phyloP scores from a whole-genome alignment of 2,888 invertebrate species.

The Eumacrocentrus americanus region DNA sequence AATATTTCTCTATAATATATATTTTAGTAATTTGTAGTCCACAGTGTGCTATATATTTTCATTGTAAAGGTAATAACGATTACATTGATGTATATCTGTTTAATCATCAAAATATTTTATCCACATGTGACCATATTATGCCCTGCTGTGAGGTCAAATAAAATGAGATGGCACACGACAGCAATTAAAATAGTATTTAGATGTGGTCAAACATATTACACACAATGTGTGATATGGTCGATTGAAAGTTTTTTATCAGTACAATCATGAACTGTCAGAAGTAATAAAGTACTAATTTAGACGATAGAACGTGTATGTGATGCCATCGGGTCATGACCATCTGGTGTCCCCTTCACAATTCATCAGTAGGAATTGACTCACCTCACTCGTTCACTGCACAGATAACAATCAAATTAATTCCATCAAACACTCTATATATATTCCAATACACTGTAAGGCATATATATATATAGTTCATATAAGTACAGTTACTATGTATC shows the following conservation, averaged over 20 bases:
- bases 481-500: no score
- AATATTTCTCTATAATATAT: no score
- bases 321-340: conserved; percentile 14
- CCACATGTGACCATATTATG: background rate
- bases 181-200: background rate
- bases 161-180: background rate
- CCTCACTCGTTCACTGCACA: conserved; percentile 1
- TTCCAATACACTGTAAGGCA: background rate
- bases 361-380: conserved; percentile 19
- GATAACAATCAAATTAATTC: conserved; percentile 24
- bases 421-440: background rate
- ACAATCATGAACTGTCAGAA: conserved; percentile 17
- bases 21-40: no score
- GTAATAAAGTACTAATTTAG: conserved; percentile 18
- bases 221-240: background rate
- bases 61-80: background rate
- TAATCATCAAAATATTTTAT: background rate
- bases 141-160: background rate
- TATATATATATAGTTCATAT: no score
- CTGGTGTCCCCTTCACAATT: conserved; percentile 13
- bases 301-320: background rate
- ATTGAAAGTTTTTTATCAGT: conserved; percentile 23
- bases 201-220: background rate
- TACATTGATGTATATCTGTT: background rate
- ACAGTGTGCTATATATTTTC: no score